Conservation (phyloP, 2,888 invertebrate genomes). For the Drosophila robusta region DNA sequence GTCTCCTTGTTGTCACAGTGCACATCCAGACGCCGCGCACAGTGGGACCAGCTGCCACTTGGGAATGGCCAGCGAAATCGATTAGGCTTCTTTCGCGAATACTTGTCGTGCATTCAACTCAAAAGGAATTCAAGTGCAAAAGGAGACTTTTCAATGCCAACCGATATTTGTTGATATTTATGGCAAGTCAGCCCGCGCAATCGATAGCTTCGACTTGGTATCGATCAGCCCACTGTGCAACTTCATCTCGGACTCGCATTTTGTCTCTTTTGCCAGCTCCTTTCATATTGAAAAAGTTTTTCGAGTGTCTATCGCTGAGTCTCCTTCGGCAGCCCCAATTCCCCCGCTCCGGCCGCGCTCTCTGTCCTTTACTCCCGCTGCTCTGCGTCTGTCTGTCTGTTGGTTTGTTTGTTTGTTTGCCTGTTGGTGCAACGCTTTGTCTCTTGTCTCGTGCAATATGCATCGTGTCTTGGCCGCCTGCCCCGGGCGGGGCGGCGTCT, state of each 20-base stretch:
- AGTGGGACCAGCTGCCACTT: slow-evolving; percentile 11
- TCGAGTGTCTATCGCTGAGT: slow-evolving; percentile 59
- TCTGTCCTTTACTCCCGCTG: too few relatives aligned
- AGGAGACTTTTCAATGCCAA: too few relatives aligned
- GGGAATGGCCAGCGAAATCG: too few relatives aligned
- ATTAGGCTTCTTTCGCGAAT: not conserved
- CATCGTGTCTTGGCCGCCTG: slow-evolving; percentile 55
- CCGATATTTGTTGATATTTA: too few relatives aligned
- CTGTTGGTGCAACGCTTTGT: slow-evolving; percentile 51
- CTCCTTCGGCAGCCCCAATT: slow-evolving; percentile 12
- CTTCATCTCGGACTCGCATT: slow-evolving; percentile 6
- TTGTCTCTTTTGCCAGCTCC: slow-evolving; percentile 15
- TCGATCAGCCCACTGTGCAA: slow-evolving; percentile 35
- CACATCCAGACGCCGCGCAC: slow-evolving; percentile 34
- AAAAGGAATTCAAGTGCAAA: too few relatives aligned
- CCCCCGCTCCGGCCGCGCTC: too few relatives aligned
- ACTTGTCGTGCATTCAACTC: not conserved
- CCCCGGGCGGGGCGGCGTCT: slow-evolving; percentile 1
- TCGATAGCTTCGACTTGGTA: not conserved
- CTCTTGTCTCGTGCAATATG: slow-evolving; percentile 69
- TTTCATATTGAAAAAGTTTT: slow-evolving; percentile 75
- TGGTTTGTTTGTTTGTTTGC: slow-evolving; percentile 56
- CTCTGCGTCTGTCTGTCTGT: slow-evolving; percentile 29
- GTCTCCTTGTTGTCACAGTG: slow-evolving; percentile 65
- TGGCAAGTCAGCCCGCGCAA: not conserved